phyloP scores from a whole-genome alignment of 2,797 vertebrate genomes.

The Micropoecilia bifurca region DNA sequence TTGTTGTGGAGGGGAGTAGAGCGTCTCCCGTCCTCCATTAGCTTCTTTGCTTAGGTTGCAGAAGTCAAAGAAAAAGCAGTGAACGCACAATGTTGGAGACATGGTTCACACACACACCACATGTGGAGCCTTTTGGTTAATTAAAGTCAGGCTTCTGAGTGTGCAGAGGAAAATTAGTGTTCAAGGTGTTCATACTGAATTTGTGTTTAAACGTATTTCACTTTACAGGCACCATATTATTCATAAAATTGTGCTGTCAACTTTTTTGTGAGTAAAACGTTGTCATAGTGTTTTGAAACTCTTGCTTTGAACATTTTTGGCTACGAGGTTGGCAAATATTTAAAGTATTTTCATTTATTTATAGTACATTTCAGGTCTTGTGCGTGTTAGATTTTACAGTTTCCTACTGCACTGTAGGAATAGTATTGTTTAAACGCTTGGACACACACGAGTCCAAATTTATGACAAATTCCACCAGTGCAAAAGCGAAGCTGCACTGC shows the following conservation, averaged over 20 bases:
- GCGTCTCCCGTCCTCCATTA: not conserved
- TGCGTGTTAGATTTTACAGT: not conserved
- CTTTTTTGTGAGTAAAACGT: not conserved
- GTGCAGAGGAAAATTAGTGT: not conserved
- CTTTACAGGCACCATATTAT: not conserved
- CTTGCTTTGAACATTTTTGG: not conserved
- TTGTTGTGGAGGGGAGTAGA: not conserved
- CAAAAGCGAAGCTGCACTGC: not conserved
- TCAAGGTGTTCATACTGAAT: not conserved
- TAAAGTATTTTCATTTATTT: not conserved
- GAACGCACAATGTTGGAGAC: not conserved
- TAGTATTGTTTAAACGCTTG: not conserved
- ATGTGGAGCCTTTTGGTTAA: not conserved
- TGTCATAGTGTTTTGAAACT: not conserved
- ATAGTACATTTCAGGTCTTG: not conserved
- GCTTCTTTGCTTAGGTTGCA: not conserved
- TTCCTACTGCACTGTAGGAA: not conserved
- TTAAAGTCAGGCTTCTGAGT: not conserved
- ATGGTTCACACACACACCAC: not conserved
- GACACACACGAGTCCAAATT: not conserved
- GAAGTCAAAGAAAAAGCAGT: not conserved
- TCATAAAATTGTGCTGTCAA: not conserved
- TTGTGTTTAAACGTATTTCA: not conserved
- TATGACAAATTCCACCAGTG: not conserved
- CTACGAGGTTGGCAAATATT: not conserved